A percentile compares a stretch with the other conserved stretches of the same genome.
These are phyloP conservation scores for Anticlea derivata DNA, from an alignment of 2,888 invertebrate genomes.

Conservation along the genomic window DNA sequence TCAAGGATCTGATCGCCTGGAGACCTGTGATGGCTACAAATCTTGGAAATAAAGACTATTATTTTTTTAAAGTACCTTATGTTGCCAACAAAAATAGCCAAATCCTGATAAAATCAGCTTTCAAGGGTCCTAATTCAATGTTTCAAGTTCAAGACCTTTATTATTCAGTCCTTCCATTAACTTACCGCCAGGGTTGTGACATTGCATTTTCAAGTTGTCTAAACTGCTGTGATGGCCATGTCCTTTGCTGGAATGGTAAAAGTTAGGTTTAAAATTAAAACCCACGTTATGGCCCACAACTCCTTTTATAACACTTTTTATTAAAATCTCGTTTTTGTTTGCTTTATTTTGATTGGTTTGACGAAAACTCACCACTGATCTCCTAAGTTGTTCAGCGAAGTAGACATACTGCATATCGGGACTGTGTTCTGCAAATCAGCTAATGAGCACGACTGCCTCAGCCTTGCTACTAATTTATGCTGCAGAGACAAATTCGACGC, in stretches of 20 bases:
- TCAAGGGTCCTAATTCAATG: too few species aligned
- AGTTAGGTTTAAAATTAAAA: not conserved
- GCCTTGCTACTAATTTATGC: slow-evolving; percentile 62
- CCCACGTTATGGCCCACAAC: not conserved
- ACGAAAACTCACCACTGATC: slow-evolving; percentile 39
- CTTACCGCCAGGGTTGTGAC: slow-evolving; percentile 26
- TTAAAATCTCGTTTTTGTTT: too few species aligned
- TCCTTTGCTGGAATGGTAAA: slow-evolving; percentile 48
- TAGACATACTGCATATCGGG: slow-evolving; percentile 50
- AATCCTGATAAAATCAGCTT: too few species aligned
- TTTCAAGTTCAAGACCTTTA: too few species aligned
- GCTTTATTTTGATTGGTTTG: too few species aligned
- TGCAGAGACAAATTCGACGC: slow-evolving; percentile 44
- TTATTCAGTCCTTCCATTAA: not conserved
- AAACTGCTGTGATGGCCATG: slow-evolving; percentile 54
- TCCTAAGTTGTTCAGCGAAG: slow-evolving; percentile 61
- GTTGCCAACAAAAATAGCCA: too few species aligned
- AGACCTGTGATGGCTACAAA: too few species aligned
- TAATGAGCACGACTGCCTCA: slow-evolving; percentile 67
- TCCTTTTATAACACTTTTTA: too few species aligned
- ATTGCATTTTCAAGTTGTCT: slow-evolving; percentile 60
- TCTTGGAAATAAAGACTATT: too few species aligned
- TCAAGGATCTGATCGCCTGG: too few species aligned
- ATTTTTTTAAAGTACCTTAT: too few species aligned
- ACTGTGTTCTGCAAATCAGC: slow-evolving; percentile 60